Conservation (phyloP, 2,888 invertebrate species). For the Sphecodes monilicornis region DNA sequence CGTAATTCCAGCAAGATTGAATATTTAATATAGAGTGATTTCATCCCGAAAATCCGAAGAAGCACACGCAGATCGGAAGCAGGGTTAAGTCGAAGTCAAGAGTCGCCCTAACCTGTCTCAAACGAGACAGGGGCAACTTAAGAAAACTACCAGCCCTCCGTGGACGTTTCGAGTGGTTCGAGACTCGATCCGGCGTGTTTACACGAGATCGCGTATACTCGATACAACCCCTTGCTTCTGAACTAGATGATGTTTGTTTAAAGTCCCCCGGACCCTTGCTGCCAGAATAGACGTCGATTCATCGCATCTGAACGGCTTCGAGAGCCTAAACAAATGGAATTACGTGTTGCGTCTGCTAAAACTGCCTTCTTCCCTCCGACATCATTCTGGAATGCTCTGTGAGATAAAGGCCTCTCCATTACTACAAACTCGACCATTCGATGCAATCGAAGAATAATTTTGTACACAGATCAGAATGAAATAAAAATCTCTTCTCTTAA, state of each 20-base stretch:
- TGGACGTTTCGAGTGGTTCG: constrained; percentile 78
- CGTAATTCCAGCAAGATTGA: neutral
- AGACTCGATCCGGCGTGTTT: constrained; percentile 76
- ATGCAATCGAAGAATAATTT: too few relatives aligned
- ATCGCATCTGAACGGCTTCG: constrained; percentile 32
- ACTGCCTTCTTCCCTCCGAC: neutral
- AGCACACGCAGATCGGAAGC: constrained; percentile 69
- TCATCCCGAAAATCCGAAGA: constrained; percentile 51
- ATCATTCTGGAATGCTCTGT: neutral
- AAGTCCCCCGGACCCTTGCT: constrained; percentile 55
- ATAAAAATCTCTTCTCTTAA: too few relatives aligned
- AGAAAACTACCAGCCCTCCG: constrained; percentile 74
- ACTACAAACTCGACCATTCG: too few relatives aligned
- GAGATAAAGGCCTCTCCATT: neutral
- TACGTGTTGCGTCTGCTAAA: constrained; percentile 19
- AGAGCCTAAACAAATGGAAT: constrained; percentile 40
- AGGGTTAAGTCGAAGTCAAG: constrained; percentile 79
- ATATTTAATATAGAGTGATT: constrained; percentile 12
- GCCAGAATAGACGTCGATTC: constrained; percentile 49
- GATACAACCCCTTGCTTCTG: constrained; percentile 63
- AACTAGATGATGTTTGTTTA: constrained; percentile 74
- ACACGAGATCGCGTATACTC: constrained; percentile 75
- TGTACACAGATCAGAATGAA: too few relatives aligned
- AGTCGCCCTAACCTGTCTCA: constrained; percentile 74
- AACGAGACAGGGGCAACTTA: constrained; percentile 72